Percentiles rank a stretch among this genome's conserved stretches.
These are phyloP conservation scores for Aphyosemion australe DNA, from an alignment of 2,113 vertebrate species.

Conservation along the genomic window DNA sequence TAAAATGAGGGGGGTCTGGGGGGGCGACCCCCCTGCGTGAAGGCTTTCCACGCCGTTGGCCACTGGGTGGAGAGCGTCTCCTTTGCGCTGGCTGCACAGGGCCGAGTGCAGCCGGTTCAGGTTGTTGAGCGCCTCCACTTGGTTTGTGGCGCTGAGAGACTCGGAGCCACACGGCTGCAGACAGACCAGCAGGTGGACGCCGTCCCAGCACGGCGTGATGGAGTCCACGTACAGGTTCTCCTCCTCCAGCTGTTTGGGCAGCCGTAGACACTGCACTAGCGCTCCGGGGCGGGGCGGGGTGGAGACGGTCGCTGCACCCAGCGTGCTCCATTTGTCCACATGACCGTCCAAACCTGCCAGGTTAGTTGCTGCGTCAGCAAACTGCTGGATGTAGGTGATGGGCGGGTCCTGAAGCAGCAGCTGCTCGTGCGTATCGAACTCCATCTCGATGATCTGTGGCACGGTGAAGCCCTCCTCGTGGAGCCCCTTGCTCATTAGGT, in stretches of 20 bases:
- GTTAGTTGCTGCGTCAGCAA: constrained; percentile 91
- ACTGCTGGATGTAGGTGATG: constrained; percentile 98
- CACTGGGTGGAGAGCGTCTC: constrained; percentile 81
- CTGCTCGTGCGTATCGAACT: constrained; percentile 96
- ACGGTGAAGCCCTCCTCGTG: constrained; percentile 98
- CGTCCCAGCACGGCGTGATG: constrained; percentile 95
- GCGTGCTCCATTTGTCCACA: constrained; percentile 90
- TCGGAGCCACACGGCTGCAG: constrained; percentile 89
- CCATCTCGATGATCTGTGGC: constrained; percentile 99
- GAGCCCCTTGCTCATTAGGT: constrained; percentile 95
- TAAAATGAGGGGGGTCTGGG: constrained; percentile 91
- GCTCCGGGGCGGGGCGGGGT: constrained; percentile 89
- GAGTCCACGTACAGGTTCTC: constrained; percentile 96
- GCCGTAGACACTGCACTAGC: constrained; percentile 93
- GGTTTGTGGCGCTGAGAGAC: constrained; percentile 94
- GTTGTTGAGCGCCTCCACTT: constrained; percentile 99
- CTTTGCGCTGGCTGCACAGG: constrained; percentile 91
- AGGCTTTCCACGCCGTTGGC: constrained; percentile 91
- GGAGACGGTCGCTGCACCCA: constrained; percentile 69
- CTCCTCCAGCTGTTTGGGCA: constrained; percentile 95
- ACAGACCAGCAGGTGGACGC: constrained; percentile 92
- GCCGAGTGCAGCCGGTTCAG: constrained; percentile 98
- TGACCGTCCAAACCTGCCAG: constrained; percentile 87
- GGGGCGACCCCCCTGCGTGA: constrained; percentile 54
- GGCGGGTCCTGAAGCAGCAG: constrained; percentile 96